Conservation (phyloP, 2,113 vertebrate genomes). For the Trogon melanurus region DNA sequence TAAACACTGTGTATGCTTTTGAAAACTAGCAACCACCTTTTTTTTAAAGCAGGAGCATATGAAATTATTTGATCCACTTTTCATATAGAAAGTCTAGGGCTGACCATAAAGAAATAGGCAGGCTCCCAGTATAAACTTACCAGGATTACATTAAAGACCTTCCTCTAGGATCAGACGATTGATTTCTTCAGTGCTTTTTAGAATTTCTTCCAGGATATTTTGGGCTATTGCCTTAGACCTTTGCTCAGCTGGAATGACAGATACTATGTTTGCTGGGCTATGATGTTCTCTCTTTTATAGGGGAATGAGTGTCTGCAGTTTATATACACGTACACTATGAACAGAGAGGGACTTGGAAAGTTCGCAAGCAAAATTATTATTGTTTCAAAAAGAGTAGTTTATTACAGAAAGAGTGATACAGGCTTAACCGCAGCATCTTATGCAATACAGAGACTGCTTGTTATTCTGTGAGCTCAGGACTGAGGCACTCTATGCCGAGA, state of each 20-base stretch:
- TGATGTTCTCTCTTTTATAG: constrained; percentile 66
- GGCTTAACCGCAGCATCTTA: constrained; percentile 41
- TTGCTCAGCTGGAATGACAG: constrained; percentile 73
- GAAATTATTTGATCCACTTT: constrained; percentile 68
- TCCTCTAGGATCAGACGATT: constrained; percentile 75
- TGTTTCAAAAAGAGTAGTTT: constrained; percentile 54
- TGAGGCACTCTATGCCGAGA: background rate
- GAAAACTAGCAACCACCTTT: constrained; percentile 57
- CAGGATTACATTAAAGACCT: constrained; percentile 78
- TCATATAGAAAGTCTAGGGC: constrained; percentile 54
- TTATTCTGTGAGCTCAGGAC: constrained; percentile 30
- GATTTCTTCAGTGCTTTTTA: constrained; percentile 77
- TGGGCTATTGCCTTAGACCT: constrained; percentile 78
- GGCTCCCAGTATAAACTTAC: constrained; percentile 79
- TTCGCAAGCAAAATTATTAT: constrained; percentile 64
- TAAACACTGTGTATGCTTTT: constrained; percentile 12
- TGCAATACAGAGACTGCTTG: constrained; percentile 36
- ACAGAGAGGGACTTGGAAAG: constrained; percentile 49
- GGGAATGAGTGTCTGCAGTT: constrained; percentile 16
- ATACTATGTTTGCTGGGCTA: constrained; percentile 64
- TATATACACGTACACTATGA: background rate
- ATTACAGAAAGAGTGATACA: constrained; percentile 57
- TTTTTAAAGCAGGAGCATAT: constrained; percentile 24
- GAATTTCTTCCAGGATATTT: constrained; percentile 77
- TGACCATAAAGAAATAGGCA: constrained; percentile 73